Base-by-base conservation (phyloP, 2,888 invertebrate species). In the Timandra comae region DNA sequence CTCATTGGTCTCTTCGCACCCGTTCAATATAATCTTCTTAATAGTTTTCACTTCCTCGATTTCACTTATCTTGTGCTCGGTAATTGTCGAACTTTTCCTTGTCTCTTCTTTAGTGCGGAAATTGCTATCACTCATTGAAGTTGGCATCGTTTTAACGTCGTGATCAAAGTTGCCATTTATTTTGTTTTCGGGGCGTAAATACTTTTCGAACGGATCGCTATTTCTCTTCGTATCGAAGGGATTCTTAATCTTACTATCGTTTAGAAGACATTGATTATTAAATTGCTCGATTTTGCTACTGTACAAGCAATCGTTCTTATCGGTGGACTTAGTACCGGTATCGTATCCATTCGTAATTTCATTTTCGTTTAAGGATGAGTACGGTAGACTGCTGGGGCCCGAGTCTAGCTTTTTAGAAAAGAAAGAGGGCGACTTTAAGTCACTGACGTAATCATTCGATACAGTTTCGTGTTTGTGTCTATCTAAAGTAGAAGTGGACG, bases 21-120 rank as follows among this genome's bases (percentile, higher is more conserved):
- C 85, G 46, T 85, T 86, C 2, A 85, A 49, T 16, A 79, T 52
- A 34, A 84, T 63, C 58, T 78, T 86, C 56, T 80, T 84, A 41
- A 78, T 76, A n/a, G 85, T 86, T 41, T 77, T 84, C 19, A 85
- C 70, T 69, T 87, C 84, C 62, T 86, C 80, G 5, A 73, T 59
- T 64, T 86, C 74, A 44, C 61, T 82, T 43, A 81, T 67, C 53
- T 78, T 72, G 40, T 77, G 75, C 49, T 87, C 85, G 8, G 75
- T 80, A 38, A 86, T 64, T 3, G 70, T 73, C 2, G 80, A 76
- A 35, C 72, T 68, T 40, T 78, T 74, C 25, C 58, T 68, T 31
- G 74, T 64, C 61, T 81, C 77, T 46, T 81, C 75, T 12, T 66
- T 72, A 30, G 65, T 62, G 34, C 62, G 61, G 46, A 82, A 73